Evolutionary conservation across 1,140 invertebrate species (phyloP).

Genomic region (Hycleus cichorii): DNA sequence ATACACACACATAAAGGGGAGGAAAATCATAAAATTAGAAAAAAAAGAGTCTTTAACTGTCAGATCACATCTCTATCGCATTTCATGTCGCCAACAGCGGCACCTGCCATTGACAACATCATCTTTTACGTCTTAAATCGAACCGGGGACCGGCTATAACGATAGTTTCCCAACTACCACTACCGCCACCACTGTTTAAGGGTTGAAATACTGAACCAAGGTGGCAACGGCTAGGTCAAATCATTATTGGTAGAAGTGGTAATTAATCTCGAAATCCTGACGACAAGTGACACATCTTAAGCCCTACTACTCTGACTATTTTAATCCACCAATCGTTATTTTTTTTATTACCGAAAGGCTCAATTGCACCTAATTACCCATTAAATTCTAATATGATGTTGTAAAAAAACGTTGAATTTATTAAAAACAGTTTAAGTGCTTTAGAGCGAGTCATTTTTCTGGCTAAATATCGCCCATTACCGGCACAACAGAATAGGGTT

Average conservation of each 20-base stretch:
- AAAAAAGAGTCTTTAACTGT: conserved; percentile 15
- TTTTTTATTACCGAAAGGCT: too few relatives aligned
- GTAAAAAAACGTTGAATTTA: too few relatives aligned
- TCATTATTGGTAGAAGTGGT: not conserved
- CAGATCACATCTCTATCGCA: conserved; percentile 25
- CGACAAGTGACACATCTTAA: not conserved
- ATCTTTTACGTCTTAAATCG: conserved; percentile 28
- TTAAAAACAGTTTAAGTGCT: too few relatives aligned
- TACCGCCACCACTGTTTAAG: not conserved
- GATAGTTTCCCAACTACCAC: not conserved
- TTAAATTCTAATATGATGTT: too few relatives aligned
- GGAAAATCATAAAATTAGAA: conserved; percentile 29
- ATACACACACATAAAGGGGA: conserved; percentile 17
- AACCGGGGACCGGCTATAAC: conserved; percentile 4
- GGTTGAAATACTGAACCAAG: not conserved
- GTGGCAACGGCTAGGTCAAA: not conserved
- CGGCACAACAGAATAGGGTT: too few relatives aligned
- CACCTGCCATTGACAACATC: conserved; percentile 27
- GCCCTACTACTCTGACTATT: not conserved
- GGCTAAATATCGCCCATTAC: too few relatives aligned
- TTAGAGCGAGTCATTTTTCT: too few relatives aligned
- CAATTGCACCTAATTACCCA: too few relatives aligned
- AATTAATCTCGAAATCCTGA: not conserved
- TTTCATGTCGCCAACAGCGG: conserved; percentile 23
- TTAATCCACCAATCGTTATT: too few relatives aligned